Evolutionary conservation across 2,797 vertebrate species (phyloP).

Genomic region (Botia kubotai): DNA sequence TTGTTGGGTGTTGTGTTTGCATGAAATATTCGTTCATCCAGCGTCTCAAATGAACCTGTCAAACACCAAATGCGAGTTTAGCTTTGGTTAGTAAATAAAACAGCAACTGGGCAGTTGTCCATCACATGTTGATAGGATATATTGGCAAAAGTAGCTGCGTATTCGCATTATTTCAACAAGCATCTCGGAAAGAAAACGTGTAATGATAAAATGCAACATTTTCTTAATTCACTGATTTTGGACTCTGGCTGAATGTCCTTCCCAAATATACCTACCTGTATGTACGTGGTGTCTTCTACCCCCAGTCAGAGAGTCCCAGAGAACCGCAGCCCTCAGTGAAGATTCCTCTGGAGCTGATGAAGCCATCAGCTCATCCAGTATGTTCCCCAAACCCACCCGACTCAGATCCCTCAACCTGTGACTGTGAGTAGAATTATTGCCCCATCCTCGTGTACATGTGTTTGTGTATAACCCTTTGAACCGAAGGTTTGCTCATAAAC

Average conservation of each 20-base stretch:
- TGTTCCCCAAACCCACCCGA: constrained; percentile 53
- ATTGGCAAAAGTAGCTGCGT: too few species aligned
- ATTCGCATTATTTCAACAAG: too few species aligned
- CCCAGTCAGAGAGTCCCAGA: constrained; percentile 57
- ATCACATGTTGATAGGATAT: not conserved
- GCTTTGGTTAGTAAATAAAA: not conserved
- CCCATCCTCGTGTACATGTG: not conserved
- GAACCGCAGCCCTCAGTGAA: constrained; percentile 61
- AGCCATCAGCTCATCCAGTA: constrained; percentile 47
- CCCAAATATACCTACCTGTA: constrained; percentile 59
- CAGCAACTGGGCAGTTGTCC: not conserved
- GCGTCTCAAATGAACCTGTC: not conserved
- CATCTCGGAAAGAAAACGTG: too few species aligned
- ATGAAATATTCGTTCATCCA: not conserved
- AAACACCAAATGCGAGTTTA: not conserved
- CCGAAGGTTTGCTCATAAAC: not conserved
- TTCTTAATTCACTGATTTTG: not conserved
- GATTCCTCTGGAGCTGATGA: constrained; percentile 69
- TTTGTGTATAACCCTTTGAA: not conserved
- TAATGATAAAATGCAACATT: too few species aligned
- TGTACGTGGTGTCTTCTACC: constrained; percentile 54
- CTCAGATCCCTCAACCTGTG: constrained; percentile 59
- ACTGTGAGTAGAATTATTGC: constrained; percentile 72
- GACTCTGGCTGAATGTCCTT: not conserved
- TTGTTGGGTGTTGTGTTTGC: not conserved